These are phyloP conservation scores for Epirrita christyi DNA, from an alignment of 2,888 invertebrate species.

Conservation along the genomic window DNA sequence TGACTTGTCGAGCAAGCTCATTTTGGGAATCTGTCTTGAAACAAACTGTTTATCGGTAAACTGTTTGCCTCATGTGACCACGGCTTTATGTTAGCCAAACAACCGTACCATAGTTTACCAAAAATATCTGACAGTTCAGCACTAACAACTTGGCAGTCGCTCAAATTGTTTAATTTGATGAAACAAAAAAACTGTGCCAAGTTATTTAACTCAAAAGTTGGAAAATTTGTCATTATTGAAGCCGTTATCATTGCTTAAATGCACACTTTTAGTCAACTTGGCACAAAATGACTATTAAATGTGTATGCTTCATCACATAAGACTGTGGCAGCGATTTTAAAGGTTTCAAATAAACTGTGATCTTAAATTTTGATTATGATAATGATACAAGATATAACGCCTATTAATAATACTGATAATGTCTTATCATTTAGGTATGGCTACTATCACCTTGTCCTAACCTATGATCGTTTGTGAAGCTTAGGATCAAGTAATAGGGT, in stretches of 20 bases:
- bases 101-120: slow-evolving; percentile 14
- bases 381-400: slow-evolving; percentile 40
- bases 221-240: slow-evolving; percentile 24
- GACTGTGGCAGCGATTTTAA: neutral
- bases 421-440: slow-evolving; percentile 59
- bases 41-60: neutral
- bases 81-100: neutral
- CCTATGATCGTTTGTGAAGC: slow-evolving; percentile 76
- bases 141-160: slow-evolving; percentile 35
- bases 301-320: neutral
- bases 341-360: neutral
- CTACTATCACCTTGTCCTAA: slow-evolving; percentile 82
- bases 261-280: slow-evolving; percentile 11
- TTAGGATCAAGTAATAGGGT: slow-evolving; percentile 54
- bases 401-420: slow-evolving; percentile 54
- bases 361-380: slow-evolving; percentile 12
- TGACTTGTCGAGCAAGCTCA: too few relatives aligned
- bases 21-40: neutral
- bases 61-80: neutral
- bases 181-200: slow-evolving; percentile 31
- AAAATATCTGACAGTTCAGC: slow-evolving; percentile 14
- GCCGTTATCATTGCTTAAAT: slow-evolving; percentile 4
- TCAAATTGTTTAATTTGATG: slow-evolving; percentile 33
- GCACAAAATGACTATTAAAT: slow-evolving; percentile 8
- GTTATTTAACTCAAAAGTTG: slow-evolving; percentile 25